Evolutionary conservation across 2,888 invertebrate genomes (phyloP).

Genomic region (Pristionchus maxplancki): DNA sequence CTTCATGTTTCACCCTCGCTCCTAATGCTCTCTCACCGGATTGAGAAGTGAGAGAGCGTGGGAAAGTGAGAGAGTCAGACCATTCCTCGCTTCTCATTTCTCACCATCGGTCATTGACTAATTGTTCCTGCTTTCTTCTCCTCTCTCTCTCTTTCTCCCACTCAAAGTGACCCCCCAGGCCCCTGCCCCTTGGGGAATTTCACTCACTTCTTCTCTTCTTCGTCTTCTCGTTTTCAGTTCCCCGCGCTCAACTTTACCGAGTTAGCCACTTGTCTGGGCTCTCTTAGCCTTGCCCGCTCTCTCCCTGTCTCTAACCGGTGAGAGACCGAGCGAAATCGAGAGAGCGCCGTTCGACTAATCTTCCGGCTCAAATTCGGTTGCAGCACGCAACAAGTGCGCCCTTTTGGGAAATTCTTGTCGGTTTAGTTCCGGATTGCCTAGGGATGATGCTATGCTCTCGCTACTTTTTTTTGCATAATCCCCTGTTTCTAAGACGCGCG

Average conservation of each 20-base stretch:
- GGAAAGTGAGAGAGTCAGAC: no score
- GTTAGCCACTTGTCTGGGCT: slow-evolving; percentile 32
- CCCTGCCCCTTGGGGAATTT: neutral
- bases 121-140: slow-evolving; percentile 25
- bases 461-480: neutral
- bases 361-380: neutral
- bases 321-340: neutral
- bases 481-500: no score
- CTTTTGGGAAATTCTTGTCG: neutral
- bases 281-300: neutral
- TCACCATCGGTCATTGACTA: slow-evolving; percentile 11
- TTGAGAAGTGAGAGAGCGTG: no score
- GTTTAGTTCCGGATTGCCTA: neutral
- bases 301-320: neutral
- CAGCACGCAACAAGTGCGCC: neutral
- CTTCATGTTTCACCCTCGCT: neutral
- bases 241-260: neutral
- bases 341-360: neutral
- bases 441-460: neutral
- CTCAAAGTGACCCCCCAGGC: slow-evolving; percentile 22
- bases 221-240: slow-evolving; percentile 18
- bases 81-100: neutral
- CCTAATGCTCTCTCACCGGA: no score
- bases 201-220: neutral
- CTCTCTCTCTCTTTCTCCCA: neutral